Conservation (phyloP, 37 sponge, comb jelly and placozoan genomes). For the Spongilla lacustris region DNA sequence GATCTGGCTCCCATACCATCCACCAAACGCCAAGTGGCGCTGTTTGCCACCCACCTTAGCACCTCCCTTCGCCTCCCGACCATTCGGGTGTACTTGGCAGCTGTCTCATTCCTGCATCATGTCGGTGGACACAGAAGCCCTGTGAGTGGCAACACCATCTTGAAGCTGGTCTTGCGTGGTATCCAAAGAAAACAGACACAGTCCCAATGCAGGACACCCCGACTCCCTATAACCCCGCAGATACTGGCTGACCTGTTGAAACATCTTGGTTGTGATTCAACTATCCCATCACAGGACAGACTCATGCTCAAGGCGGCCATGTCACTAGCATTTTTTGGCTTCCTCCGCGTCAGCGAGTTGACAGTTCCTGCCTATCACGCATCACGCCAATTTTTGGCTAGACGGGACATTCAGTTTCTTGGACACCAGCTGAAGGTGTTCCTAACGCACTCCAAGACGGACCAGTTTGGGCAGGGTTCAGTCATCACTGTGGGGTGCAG, state of each 20-base stretch:
- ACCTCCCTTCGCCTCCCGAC: neutral
- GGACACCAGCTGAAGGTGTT: neutral
- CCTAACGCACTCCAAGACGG: constrained; percentile 17
- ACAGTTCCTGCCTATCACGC: neutral
- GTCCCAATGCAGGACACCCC: neutral
- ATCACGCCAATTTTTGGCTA: neutral
- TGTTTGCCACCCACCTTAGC: constrained; percentile 24
- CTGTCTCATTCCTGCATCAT: constrained; percentile 10
- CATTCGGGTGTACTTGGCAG: constrained; percentile 42
- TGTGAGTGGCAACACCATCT: neutral
- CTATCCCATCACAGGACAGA: constrained; percentile 2
- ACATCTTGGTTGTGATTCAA: neutral
- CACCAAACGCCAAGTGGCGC: constrained; percentile 6
- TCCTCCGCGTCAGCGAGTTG: constrained; percentile 33
- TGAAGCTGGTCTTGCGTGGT: constrained; percentile 21
- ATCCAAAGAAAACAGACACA: constrained; percentile 1
- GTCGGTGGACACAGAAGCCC: constrained; percentile 14
- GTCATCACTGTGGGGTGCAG: neutral
- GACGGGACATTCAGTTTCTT: neutral
- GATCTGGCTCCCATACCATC: constrained; percentile 27
- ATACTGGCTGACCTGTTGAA: constrained; percentile 6
- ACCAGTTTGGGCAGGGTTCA: constrained; percentile 15
- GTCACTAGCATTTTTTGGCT: constrained; percentile 25
- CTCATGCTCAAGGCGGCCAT: constrained; percentile 19
- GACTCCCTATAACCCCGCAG: constrained; percentile 26